Evolutionary conservation across 2,888 invertebrate species (phyloP).

Genomic region (Agriopis leucophaearia): DNA sequence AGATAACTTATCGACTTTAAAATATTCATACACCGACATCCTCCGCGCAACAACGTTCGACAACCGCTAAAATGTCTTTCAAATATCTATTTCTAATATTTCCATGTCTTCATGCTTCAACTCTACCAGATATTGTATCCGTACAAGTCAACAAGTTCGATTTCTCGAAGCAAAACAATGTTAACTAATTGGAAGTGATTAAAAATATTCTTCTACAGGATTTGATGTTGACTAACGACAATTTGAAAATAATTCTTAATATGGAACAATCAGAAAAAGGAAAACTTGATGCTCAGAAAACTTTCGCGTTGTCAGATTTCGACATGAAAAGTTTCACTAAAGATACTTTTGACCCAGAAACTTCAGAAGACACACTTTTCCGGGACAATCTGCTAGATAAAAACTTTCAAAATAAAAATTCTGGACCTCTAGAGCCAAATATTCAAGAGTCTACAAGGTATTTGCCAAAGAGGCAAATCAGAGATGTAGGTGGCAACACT

Average conservation of each 20-base stretch:
- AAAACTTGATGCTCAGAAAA: not conserved
- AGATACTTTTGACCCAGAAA: not conserved
- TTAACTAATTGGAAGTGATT: conserved; percentile 41
- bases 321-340: not conserved
- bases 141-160: conserved; percentile 47
- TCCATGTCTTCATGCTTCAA: conserved; percentile 26
- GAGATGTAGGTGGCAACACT: conserved; percentile 45
- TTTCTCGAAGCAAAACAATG: conserved; percentile 27
- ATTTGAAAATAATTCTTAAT: conserved; percentile 51
- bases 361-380: not conserved
- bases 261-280: conserved; percentile 43
- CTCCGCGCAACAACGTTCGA: not conserved
- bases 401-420: not conserved
- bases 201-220: conserved; percentile 53
- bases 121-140: conserved; percentile 34
- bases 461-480: conserved; percentile 48
- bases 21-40: conserved; percentile 29
- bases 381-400: not conserved
- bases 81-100: conserved; percentile 28
- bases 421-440: not conserved
- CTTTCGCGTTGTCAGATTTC: not conserved
- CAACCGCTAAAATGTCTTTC: conserved; percentile 31
- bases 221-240: conserved; percentile 53
- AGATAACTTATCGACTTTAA: conserved; percentile 30
- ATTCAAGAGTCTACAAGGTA: conserved; percentile 1